A percentile compares a stretch with the other conserved stretches of the same genome.
Conservation (phyloP, 2,113 vertebrate species). For the Merops nubicus region DNA sequence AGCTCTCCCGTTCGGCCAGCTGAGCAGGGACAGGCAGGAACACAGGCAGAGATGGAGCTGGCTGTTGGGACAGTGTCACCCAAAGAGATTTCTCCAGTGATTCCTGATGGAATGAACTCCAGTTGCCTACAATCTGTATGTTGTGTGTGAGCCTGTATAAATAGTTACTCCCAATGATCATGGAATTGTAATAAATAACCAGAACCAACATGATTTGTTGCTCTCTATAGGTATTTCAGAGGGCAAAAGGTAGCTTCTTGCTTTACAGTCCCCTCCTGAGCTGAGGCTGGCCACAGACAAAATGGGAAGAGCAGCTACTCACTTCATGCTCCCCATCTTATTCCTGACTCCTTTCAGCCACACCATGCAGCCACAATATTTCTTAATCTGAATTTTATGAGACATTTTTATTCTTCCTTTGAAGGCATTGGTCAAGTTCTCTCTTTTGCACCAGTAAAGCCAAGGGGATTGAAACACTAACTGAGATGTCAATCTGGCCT, state of each 20-base stretch:
- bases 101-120: not conserved
- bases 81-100: not conserved
- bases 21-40: not conserved
- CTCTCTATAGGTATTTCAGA: not conserved
- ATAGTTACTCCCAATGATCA: not conserved
- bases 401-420: not conserved
- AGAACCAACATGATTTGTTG: not conserved
- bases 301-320: not conserved
- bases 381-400: not conserved
- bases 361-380: not conserved
- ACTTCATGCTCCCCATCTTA: not conserved
- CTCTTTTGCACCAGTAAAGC: not conserved
- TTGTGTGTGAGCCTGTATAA: not conserved
- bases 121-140: not conserved
- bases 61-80: not conserved
- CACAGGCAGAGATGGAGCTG: not conserved
- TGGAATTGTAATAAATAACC: conserved; percentile 33
- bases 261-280: not conserved
- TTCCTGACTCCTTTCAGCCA: not conserved
- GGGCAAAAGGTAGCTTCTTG: not conserved
- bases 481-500: conserved; percentile 1
- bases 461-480: not conserved
- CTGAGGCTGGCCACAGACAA: not conserved
- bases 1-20: not conserved
- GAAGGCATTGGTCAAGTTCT: not conserved